Evolutionary conservation across 2,797 vertebrate genomes (phyloP).

Genomic region (Nothura maculosa): DNA sequence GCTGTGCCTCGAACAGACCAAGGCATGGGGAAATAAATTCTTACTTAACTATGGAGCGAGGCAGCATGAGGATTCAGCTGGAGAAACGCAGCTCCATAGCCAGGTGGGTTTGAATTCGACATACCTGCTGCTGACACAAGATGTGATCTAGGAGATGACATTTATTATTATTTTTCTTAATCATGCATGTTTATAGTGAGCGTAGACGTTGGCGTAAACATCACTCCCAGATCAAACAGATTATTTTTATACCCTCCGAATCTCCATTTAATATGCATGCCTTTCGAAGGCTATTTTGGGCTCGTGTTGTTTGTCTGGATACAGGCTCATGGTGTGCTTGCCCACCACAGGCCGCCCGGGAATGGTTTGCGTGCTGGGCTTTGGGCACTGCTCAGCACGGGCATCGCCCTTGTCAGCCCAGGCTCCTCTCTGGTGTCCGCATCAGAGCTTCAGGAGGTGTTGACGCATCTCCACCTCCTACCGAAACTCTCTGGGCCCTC

Average conservation of each 20-base stretch:
- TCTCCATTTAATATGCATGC: constrained; percentile 62
- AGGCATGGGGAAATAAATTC: constrained; percentile 33
- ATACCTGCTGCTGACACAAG: constrained; percentile 53
- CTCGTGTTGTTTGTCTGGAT: constrained; percentile 55
- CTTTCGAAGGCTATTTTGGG: constrained; percentile 49
- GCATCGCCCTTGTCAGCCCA: neutral
- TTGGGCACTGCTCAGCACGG: neutral
- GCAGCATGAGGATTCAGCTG: constrained; percentile 54
- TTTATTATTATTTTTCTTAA: neutral
- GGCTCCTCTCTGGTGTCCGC: neutral
- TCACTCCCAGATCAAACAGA: constrained; percentile 64
- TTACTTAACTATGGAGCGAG: constrained; percentile 40
- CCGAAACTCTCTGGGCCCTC: neutral
- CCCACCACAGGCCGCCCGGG: neutral
- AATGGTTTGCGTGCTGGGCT: constrained; percentile 51
- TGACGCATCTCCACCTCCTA: neutral
- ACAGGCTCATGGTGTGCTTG: neutral
- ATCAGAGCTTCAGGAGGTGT: neutral
- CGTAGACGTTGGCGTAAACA: constrained; percentile 63
- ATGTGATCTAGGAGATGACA: constrained; percentile 64
- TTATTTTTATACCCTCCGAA: constrained; percentile 58
- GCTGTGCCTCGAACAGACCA: constrained; percentile 68
- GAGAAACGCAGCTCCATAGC: constrained; percentile 70
- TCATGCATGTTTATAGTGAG: constrained; percentile 62
- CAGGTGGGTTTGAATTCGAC: constrained; percentile 64